Conservation (phyloP, 1,140 invertebrate genomes). For the Cydia strobilella region DNA sequence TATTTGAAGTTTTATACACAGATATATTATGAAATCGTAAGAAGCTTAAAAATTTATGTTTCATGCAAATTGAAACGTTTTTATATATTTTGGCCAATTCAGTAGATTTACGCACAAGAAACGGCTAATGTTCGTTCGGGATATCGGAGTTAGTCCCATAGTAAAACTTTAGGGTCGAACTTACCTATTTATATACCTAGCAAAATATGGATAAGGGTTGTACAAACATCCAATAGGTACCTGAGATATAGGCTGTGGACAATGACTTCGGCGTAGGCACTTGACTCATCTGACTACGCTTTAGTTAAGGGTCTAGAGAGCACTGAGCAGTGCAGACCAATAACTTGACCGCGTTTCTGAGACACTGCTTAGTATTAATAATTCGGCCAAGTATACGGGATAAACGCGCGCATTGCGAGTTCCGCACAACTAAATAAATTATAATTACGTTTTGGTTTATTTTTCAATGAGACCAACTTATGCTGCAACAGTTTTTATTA, state of each 20-base stretch:
- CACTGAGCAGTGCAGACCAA: neutral
- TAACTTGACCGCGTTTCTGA: constrained; percentile 5
- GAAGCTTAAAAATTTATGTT: no score
- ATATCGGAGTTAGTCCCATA: no score
- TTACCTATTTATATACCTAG: no score
- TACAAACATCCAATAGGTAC: neutral
- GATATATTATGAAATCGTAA: no score
- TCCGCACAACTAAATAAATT: neutral
- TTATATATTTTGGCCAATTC: no score
- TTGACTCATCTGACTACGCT: neutral
- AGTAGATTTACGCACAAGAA: no score
- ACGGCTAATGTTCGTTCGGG: no score
- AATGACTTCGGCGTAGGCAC: neutral
- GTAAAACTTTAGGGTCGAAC: no score
- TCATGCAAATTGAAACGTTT: no score
- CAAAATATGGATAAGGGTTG: no score
- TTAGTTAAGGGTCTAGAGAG: neutral
- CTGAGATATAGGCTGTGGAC: neutral
- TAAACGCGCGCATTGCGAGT: neutral
- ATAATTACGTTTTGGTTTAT: neutral
- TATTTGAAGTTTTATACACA: no score
- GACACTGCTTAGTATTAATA: neutral
- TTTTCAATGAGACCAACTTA: neutral
- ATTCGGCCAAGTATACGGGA: neutral
- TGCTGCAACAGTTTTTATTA: no score